Percentiles rank a stretch among this genome's conserved stretches.
Conservation (phyloP, 1,140 invertebrate genomes). For the Pteromalus puparum region DNA sequence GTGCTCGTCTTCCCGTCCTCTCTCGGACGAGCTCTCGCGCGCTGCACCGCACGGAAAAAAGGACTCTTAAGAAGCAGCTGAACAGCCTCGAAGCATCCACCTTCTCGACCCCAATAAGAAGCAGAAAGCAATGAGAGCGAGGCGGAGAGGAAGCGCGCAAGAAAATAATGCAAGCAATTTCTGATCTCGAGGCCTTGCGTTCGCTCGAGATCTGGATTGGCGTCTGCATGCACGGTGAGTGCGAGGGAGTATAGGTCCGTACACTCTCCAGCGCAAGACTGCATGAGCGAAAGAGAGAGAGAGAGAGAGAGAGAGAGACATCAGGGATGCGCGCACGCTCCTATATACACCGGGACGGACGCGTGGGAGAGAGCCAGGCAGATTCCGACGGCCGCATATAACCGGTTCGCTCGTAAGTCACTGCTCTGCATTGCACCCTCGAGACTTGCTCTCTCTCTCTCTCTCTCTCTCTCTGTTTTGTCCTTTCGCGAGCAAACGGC, state of each 20-base stretch:
- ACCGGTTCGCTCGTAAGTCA: constrained; percentile 15
- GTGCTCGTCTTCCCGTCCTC: neutral
- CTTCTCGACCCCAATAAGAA: constrained; percentile 35
- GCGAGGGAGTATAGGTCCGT: neutral
- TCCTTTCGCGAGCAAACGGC: neutral
- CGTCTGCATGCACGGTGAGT: neutral
- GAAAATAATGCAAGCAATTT: constrained; percentile 48
- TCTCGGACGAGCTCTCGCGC: neutral
- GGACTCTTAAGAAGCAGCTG: neutral
- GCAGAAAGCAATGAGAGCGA: constrained; percentile 13
- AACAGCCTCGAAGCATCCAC: constrained; percentile 2
- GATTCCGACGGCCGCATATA: neutral
- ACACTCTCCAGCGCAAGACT: neutral
- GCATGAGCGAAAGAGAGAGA: neutral
- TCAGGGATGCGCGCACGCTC: neutral
- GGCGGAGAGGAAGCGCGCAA: constrained; percentile 9
- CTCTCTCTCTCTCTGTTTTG: neutral
- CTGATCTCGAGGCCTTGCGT: neutral
- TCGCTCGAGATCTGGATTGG: constrained; percentile 18
- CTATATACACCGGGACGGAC: neutral
- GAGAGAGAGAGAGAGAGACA: constrained; percentile 19
- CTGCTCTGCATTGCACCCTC: constrained; percentile 22
- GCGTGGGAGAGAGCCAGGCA: constrained; percentile 1
- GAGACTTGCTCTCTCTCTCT: neutral
- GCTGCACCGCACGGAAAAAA: neutral